Evolutionary conservation across 2,888 invertebrate species (phyloP).

Genomic region (Andrena praecox): DNA sequence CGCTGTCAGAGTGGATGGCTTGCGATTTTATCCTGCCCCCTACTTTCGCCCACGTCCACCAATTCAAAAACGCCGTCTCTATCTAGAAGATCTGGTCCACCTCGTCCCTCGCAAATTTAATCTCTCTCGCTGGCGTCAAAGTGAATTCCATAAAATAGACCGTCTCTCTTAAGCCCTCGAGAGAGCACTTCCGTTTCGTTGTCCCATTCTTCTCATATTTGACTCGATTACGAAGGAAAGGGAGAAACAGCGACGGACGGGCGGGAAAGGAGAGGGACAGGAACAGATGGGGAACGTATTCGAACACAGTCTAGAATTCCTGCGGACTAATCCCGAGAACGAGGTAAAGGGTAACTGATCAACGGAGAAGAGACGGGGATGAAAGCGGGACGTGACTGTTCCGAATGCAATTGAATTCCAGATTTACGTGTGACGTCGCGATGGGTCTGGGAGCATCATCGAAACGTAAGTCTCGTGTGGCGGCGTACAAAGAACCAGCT

Average conservation of each 20-base stretch:
- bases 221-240: slow-evolving; percentile 56
- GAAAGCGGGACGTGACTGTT: slow-evolving; percentile 46
- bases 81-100: slow-evolving; percentile 30
- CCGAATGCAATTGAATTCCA: slow-evolving; percentile 56
- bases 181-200: slow-evolving; percentile 61
- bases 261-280: no score
- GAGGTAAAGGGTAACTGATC: slow-evolving; percentile 61
- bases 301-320: slow-evolving; percentile 38
- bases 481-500: background rate
- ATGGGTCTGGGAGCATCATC: slow-evolving; percentile 20
- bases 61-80: slow-evolving; percentile 50
- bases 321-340: slow-evolving; percentile 58
- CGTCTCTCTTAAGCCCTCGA: slow-evolving; percentile 40
- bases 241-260: background rate
- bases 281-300: slow-evolving; percentile 25
- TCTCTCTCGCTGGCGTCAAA: slow-evolving; percentile 59
- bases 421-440: slow-evolving; percentile 44
- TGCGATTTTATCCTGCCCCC: slow-evolving; percentile 49
- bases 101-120: slow-evolving; percentile 61
- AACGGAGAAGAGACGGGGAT: slow-evolving; percentile 32
- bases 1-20: slow-evolving; percentile 18
- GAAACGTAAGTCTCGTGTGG: background rate
- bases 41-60: slow-evolving; percentile 33
- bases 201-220: slow-evolving; percentile 65
- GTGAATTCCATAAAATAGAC: slow-evolving; percentile 65